These are phyloP conservation scores for Mormyrus proboscirostris DNA, from an alignment of 2,797 vertebrate species.

Conservation along the genomic window DNA sequence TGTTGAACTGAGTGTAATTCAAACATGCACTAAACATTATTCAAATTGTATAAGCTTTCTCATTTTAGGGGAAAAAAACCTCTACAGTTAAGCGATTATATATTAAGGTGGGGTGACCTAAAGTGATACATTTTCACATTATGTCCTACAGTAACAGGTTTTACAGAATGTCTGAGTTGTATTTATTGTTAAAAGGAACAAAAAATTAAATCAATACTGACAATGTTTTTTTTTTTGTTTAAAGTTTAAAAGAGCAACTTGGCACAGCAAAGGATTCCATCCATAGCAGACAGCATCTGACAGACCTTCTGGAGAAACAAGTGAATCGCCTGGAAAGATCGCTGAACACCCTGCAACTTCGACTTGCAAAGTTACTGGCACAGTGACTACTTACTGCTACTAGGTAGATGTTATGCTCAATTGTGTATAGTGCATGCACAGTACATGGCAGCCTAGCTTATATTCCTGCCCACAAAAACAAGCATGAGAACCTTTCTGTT, in stretches of 20 bases:
- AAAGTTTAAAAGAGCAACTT: constrained; percentile 60
- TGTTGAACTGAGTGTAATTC: not conserved
- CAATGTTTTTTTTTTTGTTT: not conserved
- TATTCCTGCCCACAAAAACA: constrained; percentile 13
- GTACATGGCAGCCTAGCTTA: constrained; percentile 20
- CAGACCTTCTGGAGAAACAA: constrained; percentile 51
- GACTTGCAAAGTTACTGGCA: constrained; percentile 51
- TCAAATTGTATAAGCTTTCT: not conserved
- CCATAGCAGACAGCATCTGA: constrained; percentile 42
- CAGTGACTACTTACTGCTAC: constrained; percentile 36
- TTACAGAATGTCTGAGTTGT: too few species aligned
- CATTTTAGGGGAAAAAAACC: not conserved
- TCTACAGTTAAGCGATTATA: not conserved
- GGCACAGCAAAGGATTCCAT: constrained; percentile 48
- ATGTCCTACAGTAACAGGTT: too few species aligned
- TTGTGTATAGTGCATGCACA: constrained; percentile 28
- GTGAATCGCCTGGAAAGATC: constrained; percentile 55
- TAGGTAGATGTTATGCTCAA: not conserved
- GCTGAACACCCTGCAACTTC: constrained; percentile 53
- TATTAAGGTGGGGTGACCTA: not conserved
- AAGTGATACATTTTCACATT: too few species aligned
- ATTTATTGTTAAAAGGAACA: too few species aligned
- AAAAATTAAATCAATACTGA: too few species aligned
- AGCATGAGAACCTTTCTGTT: not conserved
- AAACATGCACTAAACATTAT: not conserved